Evolutionary conservation across 2,888 invertebrate species (phyloP).

Genomic region (Erynnis tages): DNA sequence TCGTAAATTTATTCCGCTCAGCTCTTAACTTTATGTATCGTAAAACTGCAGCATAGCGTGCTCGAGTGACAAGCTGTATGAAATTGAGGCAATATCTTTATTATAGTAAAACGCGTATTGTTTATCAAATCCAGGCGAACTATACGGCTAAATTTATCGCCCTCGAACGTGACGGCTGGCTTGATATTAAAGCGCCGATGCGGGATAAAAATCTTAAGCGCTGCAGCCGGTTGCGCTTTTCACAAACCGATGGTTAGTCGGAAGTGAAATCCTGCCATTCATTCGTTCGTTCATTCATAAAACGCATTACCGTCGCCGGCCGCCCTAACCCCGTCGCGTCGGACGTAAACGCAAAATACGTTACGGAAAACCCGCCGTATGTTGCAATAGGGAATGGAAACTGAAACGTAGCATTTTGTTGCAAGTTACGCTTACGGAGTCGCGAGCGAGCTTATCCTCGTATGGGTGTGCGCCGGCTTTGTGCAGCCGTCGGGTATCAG

Average conservation of each 20-base stretch:
- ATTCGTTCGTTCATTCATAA: slow-evolving; percentile 72
- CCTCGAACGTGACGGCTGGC: slow-evolving; percentile 32
- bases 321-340: slow-evolving; percentile 54
- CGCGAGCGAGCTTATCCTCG: slow-evolving; percentile 55
- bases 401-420: slow-evolving; percentile 67
- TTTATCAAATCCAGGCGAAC: slow-evolving; percentile 35
- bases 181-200: slow-evolving; percentile 15
- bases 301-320: slow-evolving; percentile 64
- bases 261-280: slow-evolving; percentile 71
- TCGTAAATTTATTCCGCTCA: slow-evolving; percentile 47
- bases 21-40: slow-evolving; percentile 56
- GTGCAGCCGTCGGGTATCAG: slow-evolving; percentile 48
- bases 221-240: slow-evolving; percentile 48
- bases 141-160: slow-evolving; percentile 46
- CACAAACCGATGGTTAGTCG: slow-evolving; percentile 63
- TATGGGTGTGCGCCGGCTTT: slow-evolving; percentile 52
- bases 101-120: slow-evolving; percentile 35
- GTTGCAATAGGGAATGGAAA: slow-evolving; percentile 62
- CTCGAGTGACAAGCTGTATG: slow-evolving; percentile 36
- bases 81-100: slow-evolving; percentile 47
- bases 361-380: slow-evolving; percentile 55
- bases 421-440: slow-evolving; percentile 59
- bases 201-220: slow-evolving; percentile 31
- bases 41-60: slow-evolving; percentile 51
- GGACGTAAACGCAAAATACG: slow-evolving; percentile 60